Conservation (phyloP, 2,888 invertebrate species). For the Furcula furcula region DNA sequence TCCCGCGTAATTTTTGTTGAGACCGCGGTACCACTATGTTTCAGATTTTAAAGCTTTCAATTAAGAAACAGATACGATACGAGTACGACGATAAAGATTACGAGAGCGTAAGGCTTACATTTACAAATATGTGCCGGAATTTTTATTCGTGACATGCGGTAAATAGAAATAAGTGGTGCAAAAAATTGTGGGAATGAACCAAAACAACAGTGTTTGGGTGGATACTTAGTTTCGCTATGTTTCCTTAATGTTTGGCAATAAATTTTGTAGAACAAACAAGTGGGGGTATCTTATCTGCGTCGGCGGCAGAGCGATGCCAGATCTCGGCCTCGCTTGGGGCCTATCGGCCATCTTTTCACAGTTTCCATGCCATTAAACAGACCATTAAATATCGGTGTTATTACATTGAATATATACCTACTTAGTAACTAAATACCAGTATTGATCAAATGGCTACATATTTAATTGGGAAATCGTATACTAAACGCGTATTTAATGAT, state of each 20-base stretch:
- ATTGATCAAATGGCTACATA: too few relatives aligned
- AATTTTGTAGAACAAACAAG: conserved; percentile 62
- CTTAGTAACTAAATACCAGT: too few relatives aligned
- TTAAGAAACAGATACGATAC: too few relatives aligned
- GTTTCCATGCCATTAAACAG: conserved; percentile 67
- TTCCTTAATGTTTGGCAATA: conserved; percentile 53
- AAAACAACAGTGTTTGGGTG: conserved; percentile 34
- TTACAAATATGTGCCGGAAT: not conserved
- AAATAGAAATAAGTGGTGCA: conserved; percentile 23
- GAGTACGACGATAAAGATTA: too few relatives aligned
- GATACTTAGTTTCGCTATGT: conserved; percentile 36
- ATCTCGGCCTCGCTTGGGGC: conserved; percentile 42
- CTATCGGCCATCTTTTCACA: conserved; percentile 61
- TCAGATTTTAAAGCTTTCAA: too few relatives aligned
- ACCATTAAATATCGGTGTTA: conserved; percentile 50
- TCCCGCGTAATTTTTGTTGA: too few relatives aligned
- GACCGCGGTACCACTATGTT: too few relatives aligned
- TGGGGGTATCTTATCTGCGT: conserved; percentile 42
- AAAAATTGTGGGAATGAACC: conserved; percentile 27
- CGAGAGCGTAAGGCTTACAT: too few relatives aligned
- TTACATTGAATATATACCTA: conserved; percentile 46
- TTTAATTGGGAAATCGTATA: too few relatives aligned
- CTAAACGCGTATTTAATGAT: too few relatives aligned
- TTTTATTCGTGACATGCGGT: not conserved
- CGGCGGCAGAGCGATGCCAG: conserved; percentile 20